These are phyloP conservation scores for Zaprionus lachaisei DNA, from an alignment of 1,140 invertebrate species.

Conservation along the genomic window DNA sequence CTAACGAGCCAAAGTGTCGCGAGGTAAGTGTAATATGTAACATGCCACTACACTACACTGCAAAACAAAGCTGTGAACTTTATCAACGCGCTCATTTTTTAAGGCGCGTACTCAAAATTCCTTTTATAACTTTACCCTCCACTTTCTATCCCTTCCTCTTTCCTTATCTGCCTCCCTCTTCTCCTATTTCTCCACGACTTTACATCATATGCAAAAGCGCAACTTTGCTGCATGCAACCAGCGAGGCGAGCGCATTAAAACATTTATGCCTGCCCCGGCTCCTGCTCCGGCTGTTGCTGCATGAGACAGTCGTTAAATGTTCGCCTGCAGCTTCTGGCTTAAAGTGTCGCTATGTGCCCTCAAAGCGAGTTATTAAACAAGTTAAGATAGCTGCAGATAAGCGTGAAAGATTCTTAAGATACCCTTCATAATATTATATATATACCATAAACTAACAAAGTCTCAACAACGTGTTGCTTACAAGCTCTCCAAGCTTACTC, in stretches of 20 bases:
- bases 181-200: not conserved
- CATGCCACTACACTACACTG: not conserved
- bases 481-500: not conserved
- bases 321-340: slow-evolving; percentile 14
- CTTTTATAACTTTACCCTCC: not conserved
- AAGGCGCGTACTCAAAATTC: slow-evolving; percentile 16
- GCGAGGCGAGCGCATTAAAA: slow-evolving; percentile 17
- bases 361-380: slow-evolving; percentile 22
- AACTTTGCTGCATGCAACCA: not conserved
- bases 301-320: slow-evolving; percentile 23
- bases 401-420: not conserved
- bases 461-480: not conserved
- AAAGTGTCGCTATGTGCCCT: slow-evolving; percentile 18
- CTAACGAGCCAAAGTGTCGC: slow-evolving; percentile 8
- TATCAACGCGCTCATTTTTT: slow-evolving; percentile 5
- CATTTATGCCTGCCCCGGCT: slow-evolving; percentile 9
- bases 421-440: not conserved
- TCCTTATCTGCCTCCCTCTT: not conserved
- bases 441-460: not conserved
- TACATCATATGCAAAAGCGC: slow-evolving; percentile 17
- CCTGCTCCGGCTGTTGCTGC: not conserved
- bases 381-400: not conserved
- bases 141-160: not conserved
- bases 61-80: not conserved
- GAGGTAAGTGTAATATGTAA: slow-evolving; percentile 24